Conservation (phyloP, 2,888 invertebrate genomes). For the Athalia cordata region DNA sequence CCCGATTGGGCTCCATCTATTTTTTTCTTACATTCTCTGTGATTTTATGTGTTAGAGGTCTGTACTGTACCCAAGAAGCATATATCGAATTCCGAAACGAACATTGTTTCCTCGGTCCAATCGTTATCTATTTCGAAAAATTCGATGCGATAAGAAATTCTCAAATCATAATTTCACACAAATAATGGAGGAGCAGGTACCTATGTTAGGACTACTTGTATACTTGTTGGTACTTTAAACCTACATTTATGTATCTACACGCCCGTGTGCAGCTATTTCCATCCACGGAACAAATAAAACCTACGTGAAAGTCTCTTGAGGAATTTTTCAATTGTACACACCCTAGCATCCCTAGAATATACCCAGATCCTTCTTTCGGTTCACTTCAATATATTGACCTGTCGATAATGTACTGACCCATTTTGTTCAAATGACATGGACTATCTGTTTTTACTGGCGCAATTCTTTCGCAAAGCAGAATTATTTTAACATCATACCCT, state of each 20-base stretch:
- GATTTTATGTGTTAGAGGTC: too few relatives aligned
- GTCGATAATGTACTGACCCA: neutral
- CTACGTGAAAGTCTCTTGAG: neutral
- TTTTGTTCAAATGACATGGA: neutral
- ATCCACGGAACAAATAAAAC: neutral
- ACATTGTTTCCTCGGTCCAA: too few relatives aligned
- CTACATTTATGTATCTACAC: neutral
- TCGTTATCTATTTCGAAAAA: too few relatives aligned
- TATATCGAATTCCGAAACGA: too few relatives aligned
- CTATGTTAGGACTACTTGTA: too few relatives aligned
- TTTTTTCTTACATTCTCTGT: too few relatives aligned
- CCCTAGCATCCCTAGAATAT: neutral
- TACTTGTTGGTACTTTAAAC: neutral
- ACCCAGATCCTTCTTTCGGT: neutral
- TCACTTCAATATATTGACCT: neutral
- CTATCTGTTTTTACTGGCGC: conserved; percentile 3
- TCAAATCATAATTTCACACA: too few relatives aligned
- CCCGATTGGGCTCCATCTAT: too few relatives aligned
- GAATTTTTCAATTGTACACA: conserved; percentile 20
- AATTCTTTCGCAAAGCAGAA: neutral
- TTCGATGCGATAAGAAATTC: too few relatives aligned
- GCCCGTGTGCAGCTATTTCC: neutral
- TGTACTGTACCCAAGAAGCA: too few relatives aligned
- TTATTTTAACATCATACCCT: neutral
- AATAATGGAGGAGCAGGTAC: too few relatives aligned